phyloP scores from a whole-genome alignment of 2,888 invertebrate genomes.

The Dione vanillae region DNA sequence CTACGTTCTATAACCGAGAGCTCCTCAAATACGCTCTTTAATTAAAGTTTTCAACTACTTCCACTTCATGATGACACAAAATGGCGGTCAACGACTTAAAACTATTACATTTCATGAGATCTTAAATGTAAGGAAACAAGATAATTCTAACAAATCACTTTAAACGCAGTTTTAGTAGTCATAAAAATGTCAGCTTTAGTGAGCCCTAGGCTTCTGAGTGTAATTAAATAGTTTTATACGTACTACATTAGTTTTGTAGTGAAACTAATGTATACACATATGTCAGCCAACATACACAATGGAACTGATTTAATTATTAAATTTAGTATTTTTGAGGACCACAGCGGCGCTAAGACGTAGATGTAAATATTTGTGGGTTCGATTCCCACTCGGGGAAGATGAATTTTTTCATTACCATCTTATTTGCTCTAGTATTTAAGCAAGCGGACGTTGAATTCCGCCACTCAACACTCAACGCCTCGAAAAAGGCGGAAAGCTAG shows the following conservation, averaged over 20 bases:
- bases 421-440: too few relatives aligned
- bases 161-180: slow-evolving; percentile 1
- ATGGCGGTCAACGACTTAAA: slow-evolving; percentile 3
- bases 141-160: slow-evolving; percentile 10
- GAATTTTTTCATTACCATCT: too few relatives aligned
- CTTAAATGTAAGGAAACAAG: neutral
- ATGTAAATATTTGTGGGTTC: too few relatives aligned
- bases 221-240: slow-evolving; percentile 6
- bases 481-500: too few relatives aligned
- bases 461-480: too few relatives aligned
- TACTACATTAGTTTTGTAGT: neutral
- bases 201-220: neutral
- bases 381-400: too few relatives aligned
- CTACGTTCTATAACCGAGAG: neutral
- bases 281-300: too few relatives aligned
- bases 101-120: slow-evolving; percentile 14
- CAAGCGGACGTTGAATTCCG: too few relatives aligned
- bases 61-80: slow-evolving; percentile 2
- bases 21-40: neutral
- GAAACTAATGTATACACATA: too few relatives aligned
- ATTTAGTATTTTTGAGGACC: too few relatives aligned
- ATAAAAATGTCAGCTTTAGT: slow-evolving; percentile 12
- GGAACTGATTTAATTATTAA: too few relatives aligned
- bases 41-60: slow-evolving; percentile 1
- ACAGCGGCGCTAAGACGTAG: too few relatives aligned